Conservation (phyloP, 2,888 invertebrate genomes). For the Caenorhabditis macrosperma region DNA sequence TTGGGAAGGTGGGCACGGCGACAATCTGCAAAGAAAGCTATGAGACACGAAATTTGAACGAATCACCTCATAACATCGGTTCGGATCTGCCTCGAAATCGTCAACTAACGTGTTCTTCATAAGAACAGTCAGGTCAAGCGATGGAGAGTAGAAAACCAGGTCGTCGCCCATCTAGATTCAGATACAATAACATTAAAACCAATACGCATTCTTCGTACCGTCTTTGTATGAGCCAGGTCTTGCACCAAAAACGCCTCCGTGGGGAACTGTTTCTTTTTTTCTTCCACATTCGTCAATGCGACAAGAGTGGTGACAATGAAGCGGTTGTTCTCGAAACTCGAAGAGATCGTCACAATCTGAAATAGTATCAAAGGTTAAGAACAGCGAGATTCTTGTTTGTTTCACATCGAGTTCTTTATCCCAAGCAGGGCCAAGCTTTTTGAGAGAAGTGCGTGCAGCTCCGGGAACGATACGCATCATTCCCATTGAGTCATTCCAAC, state of each 20-base stretch:
- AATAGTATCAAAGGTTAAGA: background rate
- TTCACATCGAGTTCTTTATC: constrained; percentile 37
- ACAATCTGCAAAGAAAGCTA: constrained; percentile 16
- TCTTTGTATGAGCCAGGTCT: background rate
- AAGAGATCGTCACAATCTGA: constrained; percentile 20
- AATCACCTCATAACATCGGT: constrained; percentile 7
- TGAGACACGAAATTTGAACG: background rate
- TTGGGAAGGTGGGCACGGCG: constrained; percentile 12
- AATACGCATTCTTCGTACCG: no score
- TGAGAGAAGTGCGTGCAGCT: constrained; percentile 22
- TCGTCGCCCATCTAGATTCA: constrained; percentile 6
- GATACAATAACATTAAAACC: no score
- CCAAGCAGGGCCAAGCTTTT: constrained; percentile 30
- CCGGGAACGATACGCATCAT: constrained; percentile 24
- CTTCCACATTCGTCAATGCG: constrained; percentile 11
- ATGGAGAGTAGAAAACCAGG: background rate
- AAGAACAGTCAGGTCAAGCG: background rate
- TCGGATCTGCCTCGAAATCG: background rate
- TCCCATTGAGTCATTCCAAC: constrained; percentile 38
- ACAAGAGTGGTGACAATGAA: constrained; percentile 10
- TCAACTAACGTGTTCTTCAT: constrained; percentile 6
- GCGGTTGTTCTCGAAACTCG: constrained; percentile 19
- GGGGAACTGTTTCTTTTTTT: constrained; percentile 29
- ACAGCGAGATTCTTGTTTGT: background rate
- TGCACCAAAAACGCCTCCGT: constrained; percentile 17